Base-by-base conservation (phyloP, 1,140 invertebrate species). In the Macrobrachium rosenbergii region DNA sequence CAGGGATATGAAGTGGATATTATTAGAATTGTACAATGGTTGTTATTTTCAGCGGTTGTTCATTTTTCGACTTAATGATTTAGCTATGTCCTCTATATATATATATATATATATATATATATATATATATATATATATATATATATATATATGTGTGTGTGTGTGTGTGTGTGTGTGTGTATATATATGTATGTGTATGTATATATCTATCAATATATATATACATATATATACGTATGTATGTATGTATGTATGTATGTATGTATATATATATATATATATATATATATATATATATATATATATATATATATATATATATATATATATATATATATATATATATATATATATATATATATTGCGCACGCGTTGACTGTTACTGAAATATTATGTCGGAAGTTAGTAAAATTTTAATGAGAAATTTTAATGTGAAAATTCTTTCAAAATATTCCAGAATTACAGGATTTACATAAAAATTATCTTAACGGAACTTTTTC, bases 311-410 rank as follows among this genome's bases (percentile, higher is more conserved):
- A 52, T 72, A 72, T 72, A 72, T 72, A 17, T 0, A 37, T 72
- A 72, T 72, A 72, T 28, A 72, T 72, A 72, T 72, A 28, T 28
- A 72, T 10, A 72, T 12, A 72, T 72, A 72, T 16, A 72, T 28
- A 28, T 14, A 7, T 28, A 72, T 72, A 72, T 28, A 72, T 72
- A 72, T 11, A 11, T 72, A 12, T 6, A 72, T 28, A 12, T 28
- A 72, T 28, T 12, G 28, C 28, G 28, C 28, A 3, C 28, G 28
- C 28, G 28, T 37, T 37, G 28, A 37, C 28, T 37, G 1, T 37
- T 2, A 2, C 28, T 37, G 28, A 37, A 37, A 3, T 37, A 1
- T 37, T 37, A 1, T 2, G 28, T 37, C 3, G 28, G 3, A 37
- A 3, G 28, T 37, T 37, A 37, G 3, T 37, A 37, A 37, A 37